Conservation (phyloP, 2,113 vertebrate species). For the Todiramphus saurophagus region DNA sequence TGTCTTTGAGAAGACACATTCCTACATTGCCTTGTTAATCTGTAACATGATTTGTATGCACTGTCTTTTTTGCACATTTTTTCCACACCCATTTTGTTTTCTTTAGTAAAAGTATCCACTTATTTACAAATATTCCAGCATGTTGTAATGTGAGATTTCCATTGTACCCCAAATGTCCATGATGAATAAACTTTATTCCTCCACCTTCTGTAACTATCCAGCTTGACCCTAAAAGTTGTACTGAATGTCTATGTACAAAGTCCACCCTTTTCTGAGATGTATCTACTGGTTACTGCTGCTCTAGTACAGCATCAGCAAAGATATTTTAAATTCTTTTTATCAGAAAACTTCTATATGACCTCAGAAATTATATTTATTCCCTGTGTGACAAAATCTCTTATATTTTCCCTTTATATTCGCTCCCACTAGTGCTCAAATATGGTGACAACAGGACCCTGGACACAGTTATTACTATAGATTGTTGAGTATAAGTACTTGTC, state of each 20-base stretch:
- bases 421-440: not conserved
- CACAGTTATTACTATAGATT: not conserved
- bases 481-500: not conserved
- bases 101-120: not conserved
- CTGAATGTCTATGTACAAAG: not conserved
- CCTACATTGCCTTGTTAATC: not conserved
- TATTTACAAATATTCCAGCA: not conserved
- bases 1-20: not conserved
- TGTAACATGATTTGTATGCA: not conserved
- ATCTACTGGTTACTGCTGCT: not conserved
- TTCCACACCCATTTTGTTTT: not conserved
- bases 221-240: not conserved
- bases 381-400: not conserved
- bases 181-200: not conserved
- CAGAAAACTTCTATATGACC: not conserved
- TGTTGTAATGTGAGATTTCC: not conserved
- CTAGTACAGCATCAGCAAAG: not conserved
- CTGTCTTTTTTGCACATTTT: not conserved
- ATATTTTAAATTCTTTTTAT: not conserved
- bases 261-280: not conserved
- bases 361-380: not conserved
- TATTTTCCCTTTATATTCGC: not conserved
- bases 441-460: not conserved
- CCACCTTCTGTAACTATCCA: not conserved
- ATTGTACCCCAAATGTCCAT: not conserved